Base-by-base conservation (phyloP, 23 tunicate species). In the Ciona savignyi region DNA sequence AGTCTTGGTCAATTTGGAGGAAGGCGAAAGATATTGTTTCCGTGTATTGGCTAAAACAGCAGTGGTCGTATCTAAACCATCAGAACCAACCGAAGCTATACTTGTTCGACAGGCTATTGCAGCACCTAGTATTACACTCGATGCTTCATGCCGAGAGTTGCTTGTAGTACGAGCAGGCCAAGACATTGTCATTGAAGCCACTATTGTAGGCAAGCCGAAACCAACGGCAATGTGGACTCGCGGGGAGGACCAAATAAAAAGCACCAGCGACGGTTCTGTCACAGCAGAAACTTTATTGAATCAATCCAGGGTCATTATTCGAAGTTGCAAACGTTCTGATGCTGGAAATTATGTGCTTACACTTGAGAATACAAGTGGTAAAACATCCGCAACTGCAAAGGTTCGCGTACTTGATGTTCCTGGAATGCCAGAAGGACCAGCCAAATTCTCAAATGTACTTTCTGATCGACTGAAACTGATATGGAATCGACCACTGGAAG, bases 201-300 rank as follows among this genome's bases (percentile, higher is more conserved):
- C 35, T 4, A 79, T 94, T 4, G 33, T 23, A n/a, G 99, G 99
- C 23, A 86, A 87, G 70, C 99, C 99, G 6, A 77, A 80, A 66
- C 99, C 99, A n/a, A 80, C 96, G 26, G 95, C 77, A 19, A 23
- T 86, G 31, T 94, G 99, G 99, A 60, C 65, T 66, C 87, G 66
- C 11, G 85, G 65, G 22, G 87, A 83, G 32, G 68, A 34, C 2
- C 35, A 77, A 62, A 32, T 82, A 20, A 82, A 82, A 68, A 26
- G 68, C 4, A 82, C 87, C 31, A 65, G 74, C 61, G 95, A 87
- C 70, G 82, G 86, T 28, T 56, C 87, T 2, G 30, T 77, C 28
- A 42, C 25, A 29, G 96, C 77, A 11, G 80, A 82, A 61, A 81
- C 83, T 15, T 77, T 81, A 2, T 68, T 82, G 32, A 77, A 81